Percentiles rank a stretch among this genome's conserved stretches.
Evolutionary conservation across 1,140 invertebrate species (phyloP).

Genomic region (Papilio helenus): DNA sequence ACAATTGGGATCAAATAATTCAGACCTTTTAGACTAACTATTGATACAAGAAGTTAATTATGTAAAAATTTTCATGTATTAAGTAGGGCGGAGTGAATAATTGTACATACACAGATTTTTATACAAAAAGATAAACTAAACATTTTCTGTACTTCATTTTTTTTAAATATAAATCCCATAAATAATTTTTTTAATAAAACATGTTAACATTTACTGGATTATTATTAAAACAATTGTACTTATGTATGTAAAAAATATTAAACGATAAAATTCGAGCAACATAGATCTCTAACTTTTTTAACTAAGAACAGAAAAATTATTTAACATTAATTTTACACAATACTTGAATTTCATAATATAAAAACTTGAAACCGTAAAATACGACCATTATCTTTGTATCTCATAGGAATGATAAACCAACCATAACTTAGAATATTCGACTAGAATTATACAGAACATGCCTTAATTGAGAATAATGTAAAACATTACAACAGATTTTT

Average conservation of each 20-base stretch:
- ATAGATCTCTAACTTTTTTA: background rate
- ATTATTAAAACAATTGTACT: background rate
- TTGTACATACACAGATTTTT: background rate
- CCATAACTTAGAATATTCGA: background rate
- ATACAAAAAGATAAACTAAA: background rate
- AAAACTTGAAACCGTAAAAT: too few species aligned
- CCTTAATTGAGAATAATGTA: too few species aligned
- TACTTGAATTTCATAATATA: too few species aligned
- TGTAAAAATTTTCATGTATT: background rate
- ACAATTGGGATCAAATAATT: slow-evolving; percentile 15
- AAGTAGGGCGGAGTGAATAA: background rate
- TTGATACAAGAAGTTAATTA: background rate
- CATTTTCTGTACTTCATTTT: too few species aligned
- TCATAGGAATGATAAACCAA: too few species aligned
- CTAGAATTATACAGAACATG: background rate
- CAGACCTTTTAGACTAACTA: background rate
- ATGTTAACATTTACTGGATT: background rate
- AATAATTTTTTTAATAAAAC: background rate
- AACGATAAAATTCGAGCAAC: background rate
- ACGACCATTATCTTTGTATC: too few species aligned
- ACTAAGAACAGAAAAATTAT: background rate
- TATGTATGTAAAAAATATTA: background rate
- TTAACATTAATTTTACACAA: too few species aligned
- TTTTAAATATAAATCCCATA: too few species aligned
- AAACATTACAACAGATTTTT: too few species aligned